Conservation (phyloP, 2,797 vertebrate genomes). For the Pseudopleuronectes americanus region DNA sequence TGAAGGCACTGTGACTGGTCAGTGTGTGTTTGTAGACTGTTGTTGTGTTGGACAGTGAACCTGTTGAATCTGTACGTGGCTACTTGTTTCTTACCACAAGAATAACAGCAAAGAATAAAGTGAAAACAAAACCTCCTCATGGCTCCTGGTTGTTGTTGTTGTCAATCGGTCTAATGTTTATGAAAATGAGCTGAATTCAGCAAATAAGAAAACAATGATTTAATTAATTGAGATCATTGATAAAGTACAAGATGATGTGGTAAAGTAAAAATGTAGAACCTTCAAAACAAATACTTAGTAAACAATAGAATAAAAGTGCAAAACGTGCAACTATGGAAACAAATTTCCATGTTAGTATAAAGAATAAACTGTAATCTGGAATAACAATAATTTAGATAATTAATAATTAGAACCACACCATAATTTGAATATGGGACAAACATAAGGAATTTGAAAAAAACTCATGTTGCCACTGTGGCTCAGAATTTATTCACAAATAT, state of each 20-base stretch:
- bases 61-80: constrained; percentile 78
- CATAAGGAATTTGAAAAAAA: too few species aligned
- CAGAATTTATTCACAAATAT: too few species aligned
- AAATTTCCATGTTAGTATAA: too few species aligned
- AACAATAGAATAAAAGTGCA: too few species aligned
- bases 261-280: neutral
- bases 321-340: too few species aligned
- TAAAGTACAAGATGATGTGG: neutral
- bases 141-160: neutral
- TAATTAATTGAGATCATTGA: neutral
- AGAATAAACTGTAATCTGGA: too few species aligned
- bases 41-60: constrained; percentile 79
- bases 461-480: too few species aligned
- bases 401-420: too few species aligned
- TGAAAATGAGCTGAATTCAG: neutral
- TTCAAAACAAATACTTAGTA: neutral
- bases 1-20: constrained; percentile 78
- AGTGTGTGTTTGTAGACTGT: constrained; percentile 76
- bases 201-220: neutral
- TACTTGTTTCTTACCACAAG: constrained; percentile 82
- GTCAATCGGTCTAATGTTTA: neutral
- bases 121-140: constrained; percentile 15
- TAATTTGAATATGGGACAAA: too few species aligned
- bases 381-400: too few species aligned
- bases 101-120: constrained; percentile 72